Conservation (phyloP, 2,113 vertebrate genomes). For the Ascaphus truei region DNA sequence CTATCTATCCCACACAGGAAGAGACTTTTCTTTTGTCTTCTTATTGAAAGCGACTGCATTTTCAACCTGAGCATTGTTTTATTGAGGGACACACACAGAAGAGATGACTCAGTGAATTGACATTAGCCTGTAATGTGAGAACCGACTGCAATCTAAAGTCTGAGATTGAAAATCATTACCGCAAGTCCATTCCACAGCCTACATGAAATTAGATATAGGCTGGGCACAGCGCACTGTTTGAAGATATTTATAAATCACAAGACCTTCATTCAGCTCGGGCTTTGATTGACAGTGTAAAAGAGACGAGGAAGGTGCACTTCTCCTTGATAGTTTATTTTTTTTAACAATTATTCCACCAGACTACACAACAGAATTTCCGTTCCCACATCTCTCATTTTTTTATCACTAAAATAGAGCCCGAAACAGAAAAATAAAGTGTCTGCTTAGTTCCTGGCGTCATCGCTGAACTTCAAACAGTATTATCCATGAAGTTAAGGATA, state of each 20-base stretch:
- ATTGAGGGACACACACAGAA: no score
- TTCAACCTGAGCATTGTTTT: no score
- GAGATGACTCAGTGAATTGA: no score
- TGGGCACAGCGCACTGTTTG: not conserved
- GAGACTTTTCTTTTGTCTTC: no score
- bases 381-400: not conserved
- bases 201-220: not conserved
- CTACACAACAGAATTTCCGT: not conserved
- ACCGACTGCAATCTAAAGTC: not conserved
- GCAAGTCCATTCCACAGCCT: not conserved
- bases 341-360: not conserved
- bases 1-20: no score
- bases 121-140: not conserved
- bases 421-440: not conserved
- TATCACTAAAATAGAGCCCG: not conserved
- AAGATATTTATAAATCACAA: not conserved
- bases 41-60: no score
- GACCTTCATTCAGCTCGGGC: not conserved
- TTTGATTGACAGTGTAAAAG: slow-evolving; percentile 17
- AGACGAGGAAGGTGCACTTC: not conserved
- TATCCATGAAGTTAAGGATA: not conserved
- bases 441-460: not conserved
- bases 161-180: slow-evolving; percentile 9
- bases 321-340: not conserved
- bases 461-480: not conserved